These are phyloP conservation scores for Drosophila villosipedis DNA, from an alignment of 2,888 invertebrate species.

Conservation along the genomic window DNA sequence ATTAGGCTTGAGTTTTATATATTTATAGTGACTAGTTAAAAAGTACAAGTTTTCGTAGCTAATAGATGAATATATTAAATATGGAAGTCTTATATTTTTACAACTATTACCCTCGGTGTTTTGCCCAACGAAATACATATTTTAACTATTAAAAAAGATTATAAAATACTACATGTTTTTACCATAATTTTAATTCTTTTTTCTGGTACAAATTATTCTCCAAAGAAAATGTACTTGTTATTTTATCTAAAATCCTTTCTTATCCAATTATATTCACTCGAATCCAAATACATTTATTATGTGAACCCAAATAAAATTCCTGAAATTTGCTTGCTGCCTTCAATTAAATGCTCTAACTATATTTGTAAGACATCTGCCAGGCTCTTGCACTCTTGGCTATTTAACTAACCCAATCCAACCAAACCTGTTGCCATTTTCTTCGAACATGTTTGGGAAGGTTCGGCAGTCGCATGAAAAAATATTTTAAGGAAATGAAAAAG, in stretches of 20 bases:
- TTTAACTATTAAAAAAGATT: neutral
- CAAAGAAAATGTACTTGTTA: neutral
- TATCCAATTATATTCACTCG: neutral
- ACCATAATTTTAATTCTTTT: neutral
- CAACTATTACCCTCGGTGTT: neutral
- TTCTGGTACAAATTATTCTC: neutral
- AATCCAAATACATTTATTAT: neutral
- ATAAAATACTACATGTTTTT: neutral
- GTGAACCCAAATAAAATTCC: neutral
- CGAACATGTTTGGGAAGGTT: slow-evolving; percentile 34
- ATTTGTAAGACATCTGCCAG: slow-evolving; percentile 1
- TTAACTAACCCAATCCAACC: slow-evolving; percentile 11
- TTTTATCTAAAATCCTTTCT: neutral
- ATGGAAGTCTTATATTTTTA: neutral
- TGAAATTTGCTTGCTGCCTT: slow-evolving; percentile 1
- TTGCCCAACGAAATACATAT: neutral
- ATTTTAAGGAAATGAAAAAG: neutral
- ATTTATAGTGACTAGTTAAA: neutral
- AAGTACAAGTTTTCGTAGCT: neutral
- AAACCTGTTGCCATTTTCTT: slow-evolving; percentile 51
- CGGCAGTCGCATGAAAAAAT: neutral
- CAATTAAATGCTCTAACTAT: neutral
- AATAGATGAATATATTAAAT: too few relatives aligned
- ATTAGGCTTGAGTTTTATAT: neutral
- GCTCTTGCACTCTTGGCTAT: slow-evolving; percentile 13